phyloP scores from a whole-genome alignment of 2,888 invertebrate genomes.

The Oxytorus armatus region DNA sequence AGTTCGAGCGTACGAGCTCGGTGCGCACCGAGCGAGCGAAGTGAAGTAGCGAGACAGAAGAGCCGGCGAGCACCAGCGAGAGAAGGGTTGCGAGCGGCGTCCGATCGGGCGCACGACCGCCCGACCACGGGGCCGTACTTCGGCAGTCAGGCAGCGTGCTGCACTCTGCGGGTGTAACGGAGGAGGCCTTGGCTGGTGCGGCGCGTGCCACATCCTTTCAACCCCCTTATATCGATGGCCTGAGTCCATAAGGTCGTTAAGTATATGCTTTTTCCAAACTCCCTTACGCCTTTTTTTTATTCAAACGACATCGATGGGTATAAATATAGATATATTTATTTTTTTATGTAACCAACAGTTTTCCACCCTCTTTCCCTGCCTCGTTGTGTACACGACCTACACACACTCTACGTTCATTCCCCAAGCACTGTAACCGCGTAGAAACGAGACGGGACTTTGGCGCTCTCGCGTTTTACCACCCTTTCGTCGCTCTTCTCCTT shows the following conservation, averaged over 20 bases:
- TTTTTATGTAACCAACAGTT: slow-evolving; percentile 23
- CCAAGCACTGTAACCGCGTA: slow-evolving; percentile 11
- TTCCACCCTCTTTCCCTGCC: slow-evolving; percentile 32
- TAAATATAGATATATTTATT: slow-evolving; percentile 2
- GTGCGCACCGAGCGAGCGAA: slow-evolving; percentile 45
- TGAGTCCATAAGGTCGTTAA: slow-evolving; percentile 1
- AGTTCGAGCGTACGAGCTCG: slow-evolving; percentile 36
- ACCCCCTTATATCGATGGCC: slow-evolving; percentile 49
- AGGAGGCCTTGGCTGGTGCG: slow-evolving; percentile 70
- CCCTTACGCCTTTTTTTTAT: slow-evolving; percentile 21
- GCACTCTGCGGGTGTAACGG: slow-evolving; percentile 57
- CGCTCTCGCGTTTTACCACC: slow-evolving; percentile 43
- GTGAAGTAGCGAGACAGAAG: slow-evolving; percentile 49
- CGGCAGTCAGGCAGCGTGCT: slow-evolving; percentile 67
- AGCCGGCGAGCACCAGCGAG: slow-evolving; percentile 20
- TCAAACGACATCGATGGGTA: slow-evolving; percentile 8
- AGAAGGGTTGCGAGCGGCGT: slow-evolving; percentile 48
- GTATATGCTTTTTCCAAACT: background rate
- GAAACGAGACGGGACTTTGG: slow-evolving; percentile 42
- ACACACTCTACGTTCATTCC: slow-evolving; percentile 7
- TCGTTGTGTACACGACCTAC: slow-evolving; percentile 14
- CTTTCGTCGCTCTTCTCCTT: slow-evolving; percentile 13
- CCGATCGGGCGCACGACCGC: slow-evolving; percentile 66
- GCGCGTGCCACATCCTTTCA: slow-evolving; percentile 72
- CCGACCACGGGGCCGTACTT: slow-evolving; percentile 62